Base-by-base conservation (phyloP, 2,888 invertebrate genomes). In the Elmis aenea region DNA sequence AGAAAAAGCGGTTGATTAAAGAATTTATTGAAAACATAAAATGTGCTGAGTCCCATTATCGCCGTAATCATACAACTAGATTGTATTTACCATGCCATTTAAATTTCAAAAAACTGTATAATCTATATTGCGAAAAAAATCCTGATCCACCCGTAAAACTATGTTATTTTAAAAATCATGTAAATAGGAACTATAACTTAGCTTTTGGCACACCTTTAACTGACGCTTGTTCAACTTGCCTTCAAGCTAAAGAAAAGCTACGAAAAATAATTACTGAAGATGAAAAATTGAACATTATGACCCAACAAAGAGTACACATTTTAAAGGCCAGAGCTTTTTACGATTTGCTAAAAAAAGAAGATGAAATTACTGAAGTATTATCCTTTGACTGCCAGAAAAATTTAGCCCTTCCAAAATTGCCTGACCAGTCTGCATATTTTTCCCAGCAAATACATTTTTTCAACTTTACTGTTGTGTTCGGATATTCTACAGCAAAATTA, bases 301-400 rank as follows among this genome's bases (percentile, higher is more conserved):
- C 29, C 10, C 20, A 29, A 5, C 21, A 20, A 11, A 16, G 29
- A 15, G 6, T 29, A 5, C 29, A 20, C 13, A 12, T 20, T n/a
- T 13, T 20, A n/a, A 29, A 14, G 18, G 28, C 28, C 9, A 9
- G 14, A 20, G 29, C 20, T 11, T 21, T 29, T 29, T 29, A 20
- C 18, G 11, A 12, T 8, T 12, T 29, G 12, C 13, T 29, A 14
- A 16, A 29, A 18, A 20, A 9, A 13, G 6, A 10, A 8, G 6
- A 4, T 11, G 20, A 29, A 29, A 29, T 11, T 29, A 10, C 15
- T 12, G 20, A 29, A 20, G 20, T 20, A 8, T 38, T 38, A 14
- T 38, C 29, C 5, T 36, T 36, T 22, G 36, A 36, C 10, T 29
- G 30, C 18, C 29, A 36, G 22, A 36, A 29, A 15, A 32, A 38